These are phyloP conservation scores for Dufourea novaeangliae DNA, from an alignment of 1,140 invertebrate genomes.

Conservation along the genomic window DNA sequence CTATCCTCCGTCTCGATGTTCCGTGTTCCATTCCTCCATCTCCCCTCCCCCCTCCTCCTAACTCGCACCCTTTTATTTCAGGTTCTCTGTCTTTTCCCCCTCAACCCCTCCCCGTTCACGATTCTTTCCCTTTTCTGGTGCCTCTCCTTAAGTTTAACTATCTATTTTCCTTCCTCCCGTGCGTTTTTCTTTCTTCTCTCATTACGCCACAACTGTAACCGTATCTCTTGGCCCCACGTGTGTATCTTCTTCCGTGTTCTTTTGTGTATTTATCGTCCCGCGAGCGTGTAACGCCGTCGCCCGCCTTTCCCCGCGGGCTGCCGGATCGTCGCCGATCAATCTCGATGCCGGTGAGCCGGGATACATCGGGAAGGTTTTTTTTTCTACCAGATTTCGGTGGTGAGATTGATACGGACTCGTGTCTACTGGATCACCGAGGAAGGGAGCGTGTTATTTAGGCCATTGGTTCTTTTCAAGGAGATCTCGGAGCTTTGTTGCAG, in stretches of 20 bases:
- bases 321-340: conserved; percentile 52
- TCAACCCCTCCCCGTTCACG: neutral
- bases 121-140: no score
- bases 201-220: neutral
- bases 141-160: conserved; percentile 15
- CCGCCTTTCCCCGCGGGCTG: conserved; percentile 11
- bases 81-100: neutral
- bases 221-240: conserved; percentile 11
- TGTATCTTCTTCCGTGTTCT: neutral
- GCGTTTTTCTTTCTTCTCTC: conserved; percentile 22
- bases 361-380: no score
- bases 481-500: no score
- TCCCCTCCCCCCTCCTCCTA: neutral
- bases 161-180: conserved; percentile 19
- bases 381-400: no score
- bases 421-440: no score
- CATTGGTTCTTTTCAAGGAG: no score
- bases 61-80: no score
- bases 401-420: no score
- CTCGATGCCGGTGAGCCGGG: neutral
- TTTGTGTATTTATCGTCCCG: neutral
- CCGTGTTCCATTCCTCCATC: conserved; percentile 6
- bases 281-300: conserved; percentile 11
- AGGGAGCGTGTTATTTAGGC: no score
- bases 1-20: neutral